Base-by-base conservation (phyloP, 2,888 invertebrate genomes). In the Slavum lentiscoides region DNA sequence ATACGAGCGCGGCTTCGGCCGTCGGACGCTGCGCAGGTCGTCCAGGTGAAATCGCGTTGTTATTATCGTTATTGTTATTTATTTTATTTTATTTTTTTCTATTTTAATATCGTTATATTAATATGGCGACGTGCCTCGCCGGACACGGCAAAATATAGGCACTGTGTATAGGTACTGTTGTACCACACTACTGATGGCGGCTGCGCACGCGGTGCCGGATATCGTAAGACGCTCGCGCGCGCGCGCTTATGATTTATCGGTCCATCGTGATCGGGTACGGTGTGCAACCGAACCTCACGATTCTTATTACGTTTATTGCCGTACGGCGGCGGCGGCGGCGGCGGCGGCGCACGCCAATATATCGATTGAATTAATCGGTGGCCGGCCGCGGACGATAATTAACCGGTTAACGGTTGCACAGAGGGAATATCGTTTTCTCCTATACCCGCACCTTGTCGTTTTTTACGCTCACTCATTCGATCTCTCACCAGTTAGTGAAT, bases 211-310 rank as follows among this genome's bases (percentile, higher is more conserved):
- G 23, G 13, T 43, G 49, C 58, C 15, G 23, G 39, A 58, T 67
- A 23, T 58, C 58, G 43, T 8, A 43, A 58, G 58, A 43, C 74
- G 39, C 7, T 7, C 39, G 39, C 7, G 9, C 43, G 3, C 43
- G 43, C 30, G 9, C 43, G 75, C 67, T 58, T 75, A 80, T 80
- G 77, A 80, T 80, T 80, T 80, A 80, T 80, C 77, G 77, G 70
- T 13, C 53, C 70, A 39, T 70, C 77, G 77, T 80, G 77, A 80
- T 70, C 77, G 70, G 53, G 70, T 70, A 43, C 77, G 8, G 8
- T 62, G 70, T 64, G 77, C 82, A 82, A 82, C 82, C 77, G 82
- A 77, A 82, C 64, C 77, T 82, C 82, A 82, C 82, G 82, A 82
- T 77, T 82, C 82, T 76, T 70, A 74, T 82, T 76, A 70, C 62